These are phyloP conservation scores for Ceryle rudis DNA, from an alignment of 2,797 vertebrate species.

Conservation along the genomic window DNA sequence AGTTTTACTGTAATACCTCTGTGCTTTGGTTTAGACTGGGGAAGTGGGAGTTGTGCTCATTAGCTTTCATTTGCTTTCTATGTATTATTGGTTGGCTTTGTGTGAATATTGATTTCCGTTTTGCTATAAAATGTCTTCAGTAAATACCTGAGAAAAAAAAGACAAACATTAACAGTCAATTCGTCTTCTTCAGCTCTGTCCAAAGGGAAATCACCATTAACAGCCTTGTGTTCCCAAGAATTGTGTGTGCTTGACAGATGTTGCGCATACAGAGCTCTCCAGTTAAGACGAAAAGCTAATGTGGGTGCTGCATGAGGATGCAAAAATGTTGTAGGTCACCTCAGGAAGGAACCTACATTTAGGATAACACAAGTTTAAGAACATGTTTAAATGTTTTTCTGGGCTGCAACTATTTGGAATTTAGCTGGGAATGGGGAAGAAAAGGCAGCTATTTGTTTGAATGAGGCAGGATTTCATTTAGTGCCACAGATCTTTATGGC, in stretches of 20 bases:
- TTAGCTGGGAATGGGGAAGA: background rate
- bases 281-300: background rate
- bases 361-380: background rate
- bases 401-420: background rate
- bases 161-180: background rate
- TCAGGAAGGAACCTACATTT: background rate
- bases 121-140: background rate
- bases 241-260: accelerated
- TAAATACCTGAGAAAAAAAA: background rate
- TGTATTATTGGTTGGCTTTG: background rate
- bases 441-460: background rate
- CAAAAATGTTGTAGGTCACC: background rate
- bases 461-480: background rate
- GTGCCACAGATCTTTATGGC: background rate
- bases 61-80: background rate
- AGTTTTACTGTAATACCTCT: background rate
- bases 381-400: background rate
- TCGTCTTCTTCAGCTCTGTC: background rate
- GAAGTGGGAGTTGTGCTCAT: background rate
- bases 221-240: background rate
- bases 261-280: background rate
- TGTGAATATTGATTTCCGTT: background rate
- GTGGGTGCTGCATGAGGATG: background rate
- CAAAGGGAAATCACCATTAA: background rate
- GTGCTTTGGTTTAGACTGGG: background rate